Conservation (phyloP, 2,797 vertebrate species). For the Syndactyla subalaris region DNA sequence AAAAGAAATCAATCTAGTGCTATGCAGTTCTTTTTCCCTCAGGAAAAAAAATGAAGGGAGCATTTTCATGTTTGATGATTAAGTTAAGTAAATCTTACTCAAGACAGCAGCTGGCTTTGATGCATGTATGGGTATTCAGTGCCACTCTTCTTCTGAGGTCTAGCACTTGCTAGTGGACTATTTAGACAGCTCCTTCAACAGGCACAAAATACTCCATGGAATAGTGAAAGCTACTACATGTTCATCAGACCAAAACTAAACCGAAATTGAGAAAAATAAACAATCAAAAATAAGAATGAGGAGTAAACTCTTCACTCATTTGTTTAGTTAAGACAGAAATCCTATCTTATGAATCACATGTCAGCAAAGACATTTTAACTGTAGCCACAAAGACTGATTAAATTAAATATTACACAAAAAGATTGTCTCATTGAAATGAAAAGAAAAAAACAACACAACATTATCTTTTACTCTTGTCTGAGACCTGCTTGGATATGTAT, state of each 20-base stretch:
- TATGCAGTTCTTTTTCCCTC: background rate
- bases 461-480: background rate
- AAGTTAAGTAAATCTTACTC: background rate
- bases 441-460: no score
- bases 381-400: background rate
- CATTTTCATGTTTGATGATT: background rate
- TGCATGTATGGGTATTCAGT: background rate
- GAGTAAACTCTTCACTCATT: background rate
- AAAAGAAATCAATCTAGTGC: background rate
- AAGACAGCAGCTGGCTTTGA: background rate
- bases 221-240: background rate
- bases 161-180: background rate
- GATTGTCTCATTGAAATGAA: background rate
- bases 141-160: background rate
- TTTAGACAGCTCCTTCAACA: background rate
- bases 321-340: background rate
- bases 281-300: background rate
- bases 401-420: background rate
- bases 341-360: background rate
- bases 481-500: background rate
- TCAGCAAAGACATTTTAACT: background rate
- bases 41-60: background rate
- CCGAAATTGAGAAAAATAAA: background rate
- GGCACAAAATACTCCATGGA: background rate
- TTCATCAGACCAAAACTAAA: background rate